These are phyloP conservation scores for Numida meleagris DNA, from an alignment of 2,113 vertebrate genomes.

Conservation along the genomic window DNA sequence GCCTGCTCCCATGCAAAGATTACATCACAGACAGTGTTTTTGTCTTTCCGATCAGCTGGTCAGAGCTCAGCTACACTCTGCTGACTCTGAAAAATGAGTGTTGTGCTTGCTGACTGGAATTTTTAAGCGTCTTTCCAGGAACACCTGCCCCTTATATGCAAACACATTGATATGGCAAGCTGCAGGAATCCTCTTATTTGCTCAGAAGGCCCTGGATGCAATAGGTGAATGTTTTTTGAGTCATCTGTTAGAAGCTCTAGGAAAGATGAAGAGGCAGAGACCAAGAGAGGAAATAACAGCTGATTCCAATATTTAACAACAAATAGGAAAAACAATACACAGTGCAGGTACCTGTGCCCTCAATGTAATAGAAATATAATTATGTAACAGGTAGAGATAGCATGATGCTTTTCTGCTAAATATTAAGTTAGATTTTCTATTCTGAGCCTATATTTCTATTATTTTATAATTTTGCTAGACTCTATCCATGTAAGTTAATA, in stretches of 20 bases:
- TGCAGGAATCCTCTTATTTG: slow-evolving; percentile 1
- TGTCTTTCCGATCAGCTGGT: background rate
- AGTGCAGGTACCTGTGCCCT: background rate
- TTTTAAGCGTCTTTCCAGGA: slow-evolving; percentile 18
- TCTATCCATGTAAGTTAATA: background rate
- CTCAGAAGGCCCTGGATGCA: background rate
- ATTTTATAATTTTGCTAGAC: background rate
- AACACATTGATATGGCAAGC: background rate
- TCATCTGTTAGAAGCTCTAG: background rate
- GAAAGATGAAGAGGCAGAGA: background rate
- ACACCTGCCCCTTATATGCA: background rate
- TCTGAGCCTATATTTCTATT: background rate
- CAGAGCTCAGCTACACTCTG: background rate
- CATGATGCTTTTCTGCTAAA: background rate
- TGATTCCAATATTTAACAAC: background rate
- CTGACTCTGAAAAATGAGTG: background rate
- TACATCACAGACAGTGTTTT: background rate
- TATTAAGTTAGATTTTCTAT: background rate
- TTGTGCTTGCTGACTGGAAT: background rate
- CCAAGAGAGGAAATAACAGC: background rate
- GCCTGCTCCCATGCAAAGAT: background rate
- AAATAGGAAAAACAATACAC: background rate
- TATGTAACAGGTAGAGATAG: background rate
- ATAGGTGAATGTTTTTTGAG: background rate
- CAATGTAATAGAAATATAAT: background rate